phyloP scores from a whole-genome alignment of 2,888 invertebrate species.

The Zelleria hepariella region DNA sequence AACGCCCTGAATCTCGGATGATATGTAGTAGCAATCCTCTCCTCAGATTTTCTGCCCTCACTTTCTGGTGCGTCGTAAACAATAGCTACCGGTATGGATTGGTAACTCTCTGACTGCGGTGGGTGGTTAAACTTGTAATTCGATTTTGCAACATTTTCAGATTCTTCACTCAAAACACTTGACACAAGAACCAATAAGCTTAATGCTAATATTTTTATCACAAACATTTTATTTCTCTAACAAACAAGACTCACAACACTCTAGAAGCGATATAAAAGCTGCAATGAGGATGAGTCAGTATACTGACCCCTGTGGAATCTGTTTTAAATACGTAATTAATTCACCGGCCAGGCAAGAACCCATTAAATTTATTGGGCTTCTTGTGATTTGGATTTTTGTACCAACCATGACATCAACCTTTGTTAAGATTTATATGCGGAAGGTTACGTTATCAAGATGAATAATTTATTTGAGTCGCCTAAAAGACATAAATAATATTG shows the following conservation, averaged over 20 bases:
- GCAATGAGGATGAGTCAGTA: slow-evolving; percentile 46
- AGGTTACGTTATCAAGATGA: slow-evolving; percentile 13
- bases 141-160: slow-evolving; percentile 16
- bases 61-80: slow-evolving; percentile 12
- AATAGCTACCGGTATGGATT: slow-evolving; percentile 21
- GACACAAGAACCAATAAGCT: slow-evolving; percentile 13
- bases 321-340: slow-evolving; percentile 36
- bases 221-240: slow-evolving; percentile 21
- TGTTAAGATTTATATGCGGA: slow-evolving; percentile 20
- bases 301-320: slow-evolving; percentile 23
- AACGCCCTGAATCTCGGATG: neutral
- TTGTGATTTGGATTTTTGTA: slow-evolving; percentile 17
- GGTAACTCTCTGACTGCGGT: slow-evolving; percentile 23
- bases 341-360: slow-evolving; percentile 50
- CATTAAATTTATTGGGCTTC: slow-evolving; percentile 17
- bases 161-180: slow-evolving; percentile 17
- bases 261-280: slow-evolving; percentile 34
- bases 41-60: too few species aligned
- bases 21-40: neutral
- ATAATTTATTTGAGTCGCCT: too few species aligned
- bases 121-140: slow-evolving; percentile 29
- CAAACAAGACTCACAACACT: slow-evolving; percentile 27
- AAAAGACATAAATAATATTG: too few species aligned
- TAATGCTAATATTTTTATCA: slow-evolving; percentile 15
- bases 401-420: slow-evolving; percentile 31